A percentile compares a stretch with the other conserved stretches of the same genome.
Evolutionary conservation across 1,140 invertebrate genomes (phyloP).

Genomic region (Zaprionus ornatus): DNA sequence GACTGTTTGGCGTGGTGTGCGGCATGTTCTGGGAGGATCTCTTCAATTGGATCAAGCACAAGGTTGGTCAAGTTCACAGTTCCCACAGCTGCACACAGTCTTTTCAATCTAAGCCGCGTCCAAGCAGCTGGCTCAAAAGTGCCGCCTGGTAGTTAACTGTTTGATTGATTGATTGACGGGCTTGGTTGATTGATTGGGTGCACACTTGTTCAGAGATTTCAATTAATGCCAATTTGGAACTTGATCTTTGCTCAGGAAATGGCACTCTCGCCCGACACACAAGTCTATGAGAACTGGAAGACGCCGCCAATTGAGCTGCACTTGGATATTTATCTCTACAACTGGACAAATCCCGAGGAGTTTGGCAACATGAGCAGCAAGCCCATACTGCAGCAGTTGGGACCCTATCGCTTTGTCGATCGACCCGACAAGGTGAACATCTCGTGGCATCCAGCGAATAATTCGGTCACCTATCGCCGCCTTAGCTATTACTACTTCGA

Average conservation of each 20-base stretch:
- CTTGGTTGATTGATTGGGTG: constrained; percentile 28
- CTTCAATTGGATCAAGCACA: constrained; percentile 78
- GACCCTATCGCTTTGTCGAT: constrained; percentile 90
- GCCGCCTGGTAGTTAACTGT: constrained; percentile 42
- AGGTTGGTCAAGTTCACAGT: constrained; percentile 59
- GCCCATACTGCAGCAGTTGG: constrained; percentile 88
- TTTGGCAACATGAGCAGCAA: constrained; percentile 85
- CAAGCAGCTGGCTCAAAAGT: constrained; percentile 49
- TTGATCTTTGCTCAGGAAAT: constrained; percentile 85
- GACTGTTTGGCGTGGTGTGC: constrained; percentile 70
- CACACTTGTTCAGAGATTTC: constrained; percentile 59
- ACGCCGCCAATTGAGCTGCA: constrained; percentile 90
- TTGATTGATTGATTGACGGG: constrained; percentile 26
- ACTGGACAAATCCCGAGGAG: constrained; percentile 91
- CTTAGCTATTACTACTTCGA: constrained; percentile 91
- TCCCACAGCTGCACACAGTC: constrained; percentile 67
- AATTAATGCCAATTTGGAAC: constrained; percentile 66
- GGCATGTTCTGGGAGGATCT: constrained; percentile 81
- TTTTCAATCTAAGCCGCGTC: constrained; percentile 27
- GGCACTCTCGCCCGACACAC: constrained; percentile 86
- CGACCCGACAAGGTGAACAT: constrained; percentile 89
- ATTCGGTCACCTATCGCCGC: constrained; percentile 92
- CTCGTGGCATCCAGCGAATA: constrained; percentile 88
- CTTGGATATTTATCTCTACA: constrained; percentile 91
- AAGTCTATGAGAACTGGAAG: constrained; percentile 88